A percentile compares a stretch with the other conserved stretches of the same genome.
These are phyloP conservation scores for Gallinago undulata DNA, from an alignment of 2,113 vertebrate species.

Conservation along the genomic window DNA sequence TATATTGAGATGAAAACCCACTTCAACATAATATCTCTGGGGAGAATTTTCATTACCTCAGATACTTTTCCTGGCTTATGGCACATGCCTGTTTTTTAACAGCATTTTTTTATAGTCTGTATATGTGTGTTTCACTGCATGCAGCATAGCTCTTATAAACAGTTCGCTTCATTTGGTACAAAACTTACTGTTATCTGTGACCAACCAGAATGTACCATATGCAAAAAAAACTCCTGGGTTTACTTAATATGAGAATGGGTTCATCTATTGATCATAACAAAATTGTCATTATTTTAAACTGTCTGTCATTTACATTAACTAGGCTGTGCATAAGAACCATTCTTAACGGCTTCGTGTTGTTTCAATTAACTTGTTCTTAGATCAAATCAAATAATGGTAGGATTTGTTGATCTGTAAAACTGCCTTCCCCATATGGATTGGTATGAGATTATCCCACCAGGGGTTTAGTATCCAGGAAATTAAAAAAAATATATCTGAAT, in stretches of 20 bases:
- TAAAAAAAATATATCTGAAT: constrained; percentile 54
- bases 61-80: background rate
- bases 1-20: background rate
- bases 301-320: constrained; percentile 26
- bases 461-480: constrained; percentile 57
- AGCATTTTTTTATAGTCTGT: background rate
- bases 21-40: background rate
- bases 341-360: constrained; percentile 14
- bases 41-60: background rate
- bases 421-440: constrained; percentile 60
- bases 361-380: constrained; percentile 59
- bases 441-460: constrained; percentile 69
- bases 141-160: background rate
- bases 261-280: constrained; percentile 12
- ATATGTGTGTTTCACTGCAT: accelerated
- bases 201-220: background rate
- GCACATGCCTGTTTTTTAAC: background rate
- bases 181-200: background rate
- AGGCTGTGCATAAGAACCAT: background rate
- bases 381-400: constrained; percentile 62
- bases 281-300: constrained; percentile 53
- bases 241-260: constrained; percentile 9
- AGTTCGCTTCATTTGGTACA: background rate
- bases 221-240: background rate
- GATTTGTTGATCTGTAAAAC: constrained; percentile 56